Evolutionary conservation across 2,113 vertebrate genomes (phyloP).

Genomic region (Pteronura brasiliensis): DNA sequence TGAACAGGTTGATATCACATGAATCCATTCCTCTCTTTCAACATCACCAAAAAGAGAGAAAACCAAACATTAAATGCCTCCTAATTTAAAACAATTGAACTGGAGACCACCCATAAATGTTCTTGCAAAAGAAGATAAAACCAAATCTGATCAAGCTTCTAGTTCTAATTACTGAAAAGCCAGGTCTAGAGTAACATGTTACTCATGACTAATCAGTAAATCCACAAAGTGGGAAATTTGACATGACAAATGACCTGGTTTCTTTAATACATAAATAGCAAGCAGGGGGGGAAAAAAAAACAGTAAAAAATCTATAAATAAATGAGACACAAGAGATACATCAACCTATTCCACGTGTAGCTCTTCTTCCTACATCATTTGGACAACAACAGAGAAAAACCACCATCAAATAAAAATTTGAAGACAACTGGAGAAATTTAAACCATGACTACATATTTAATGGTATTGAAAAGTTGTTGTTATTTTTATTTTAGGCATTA

Average conservation of each 20-base stretch:
- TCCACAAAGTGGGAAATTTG: not conserved
- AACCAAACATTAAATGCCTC: not conserved
- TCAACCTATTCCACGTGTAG: not conserved
- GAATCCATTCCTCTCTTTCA: not conserved
- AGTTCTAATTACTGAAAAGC: not conserved
- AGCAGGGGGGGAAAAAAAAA: not conserved
- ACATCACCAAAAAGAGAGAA: not conserved
- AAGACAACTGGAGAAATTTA: not conserved
- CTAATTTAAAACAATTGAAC: not conserved
- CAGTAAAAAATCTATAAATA: not conserved
- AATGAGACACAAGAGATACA: not conserved
- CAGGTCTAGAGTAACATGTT: not conserved
- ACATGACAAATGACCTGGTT: not conserved
- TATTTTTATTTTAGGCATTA: slow-evolving; percentile 1
- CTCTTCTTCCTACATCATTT: not conserved
- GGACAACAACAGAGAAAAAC: not conserved
- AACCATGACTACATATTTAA: not conserved
- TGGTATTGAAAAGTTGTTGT: not conserved
- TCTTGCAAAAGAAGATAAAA: not conserved
- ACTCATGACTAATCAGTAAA: not conserved
- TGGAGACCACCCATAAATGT: not conserved
- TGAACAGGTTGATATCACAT: not conserved
- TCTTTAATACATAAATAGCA: slow-evolving; percentile 21
- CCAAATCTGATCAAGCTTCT: not conserved
- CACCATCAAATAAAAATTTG: not conserved